Evolutionary conservation across 2,888 invertebrate genomes (phyloP).

Genomic region (Rotaria macrura): DNA sequence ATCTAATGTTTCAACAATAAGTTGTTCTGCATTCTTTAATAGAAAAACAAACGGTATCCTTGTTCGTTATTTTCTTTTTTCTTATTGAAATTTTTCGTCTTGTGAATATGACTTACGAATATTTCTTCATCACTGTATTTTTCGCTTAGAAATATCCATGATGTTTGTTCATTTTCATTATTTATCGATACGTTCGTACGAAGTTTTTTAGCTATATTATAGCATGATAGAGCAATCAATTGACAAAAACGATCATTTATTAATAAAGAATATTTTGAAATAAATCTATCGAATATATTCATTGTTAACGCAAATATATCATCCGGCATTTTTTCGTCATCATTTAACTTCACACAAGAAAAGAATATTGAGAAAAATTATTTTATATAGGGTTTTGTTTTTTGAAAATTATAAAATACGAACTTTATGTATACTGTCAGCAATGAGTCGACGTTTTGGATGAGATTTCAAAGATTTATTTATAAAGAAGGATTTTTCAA

Average conservation of each 20-base stretch:
- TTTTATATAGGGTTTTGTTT: too few relatives aligned
- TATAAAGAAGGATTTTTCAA: background rate
- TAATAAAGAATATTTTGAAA: background rate
- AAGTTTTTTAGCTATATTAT: slow-evolving; percentile 1
- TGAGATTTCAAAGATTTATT: background rate
- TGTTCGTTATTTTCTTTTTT: too few relatives aligned
- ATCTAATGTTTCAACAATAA: background rate
- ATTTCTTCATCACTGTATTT: background rate
- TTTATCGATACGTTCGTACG: background rate
- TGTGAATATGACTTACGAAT: background rate
- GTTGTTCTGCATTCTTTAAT: background rate
- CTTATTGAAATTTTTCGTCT: too few relatives aligned
- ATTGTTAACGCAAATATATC: slow-evolving; percentile 12
- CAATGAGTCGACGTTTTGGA: background rate
- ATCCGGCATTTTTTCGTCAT: background rate
- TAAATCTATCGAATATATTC: background rate
- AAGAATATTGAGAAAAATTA: too few relatives aligned
- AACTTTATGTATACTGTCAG: background rate
- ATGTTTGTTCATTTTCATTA: background rate
- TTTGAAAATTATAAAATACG: background rate
- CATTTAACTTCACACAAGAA: background rate
- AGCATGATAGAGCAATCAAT: background rate
- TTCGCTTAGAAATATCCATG: background rate
- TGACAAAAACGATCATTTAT: background rate
- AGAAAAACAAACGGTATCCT: background rate